Evolutionary conservation across 2,113 vertebrate species (phyloP).

Genomic region (Hylia prasina): DNA sequence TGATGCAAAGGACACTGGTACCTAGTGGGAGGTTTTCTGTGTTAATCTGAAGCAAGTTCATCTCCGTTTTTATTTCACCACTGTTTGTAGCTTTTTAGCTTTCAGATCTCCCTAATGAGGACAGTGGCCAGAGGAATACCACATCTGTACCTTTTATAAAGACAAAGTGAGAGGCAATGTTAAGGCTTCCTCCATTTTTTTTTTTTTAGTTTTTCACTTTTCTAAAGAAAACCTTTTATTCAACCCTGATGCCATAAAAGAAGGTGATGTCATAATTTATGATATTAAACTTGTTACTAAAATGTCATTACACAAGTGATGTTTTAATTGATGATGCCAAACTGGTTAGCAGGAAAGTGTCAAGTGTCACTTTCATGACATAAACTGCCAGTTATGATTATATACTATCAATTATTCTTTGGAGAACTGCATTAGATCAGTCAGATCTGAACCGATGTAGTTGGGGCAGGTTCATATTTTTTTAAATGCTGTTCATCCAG

Average conservation of each 20-base stretch:
- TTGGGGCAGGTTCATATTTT: conserved; percentile 66
- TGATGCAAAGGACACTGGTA: conserved; percentile 11
- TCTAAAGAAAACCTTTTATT: conserved; percentile 13
- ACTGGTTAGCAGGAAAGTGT: conserved; percentile 65
- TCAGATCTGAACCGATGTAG: conserved; percentile 52
- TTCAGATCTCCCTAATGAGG: neutral
- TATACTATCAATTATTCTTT: conserved; percentile 78
- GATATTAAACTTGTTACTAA: conserved; percentile 54
- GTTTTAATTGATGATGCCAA: conserved; percentile 74
- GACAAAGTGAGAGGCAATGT: neutral
- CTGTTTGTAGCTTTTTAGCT: neutral
- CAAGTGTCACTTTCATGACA: conserved; percentile 73
- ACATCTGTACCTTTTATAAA: neutral
- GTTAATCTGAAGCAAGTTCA: neutral
- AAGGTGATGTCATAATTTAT: conserved; percentile 72
- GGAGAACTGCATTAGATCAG: conserved; percentile 67
- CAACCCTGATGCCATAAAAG: conserved; percentile 46
- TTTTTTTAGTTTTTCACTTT: neutral
- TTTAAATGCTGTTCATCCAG: conserved; percentile 64
- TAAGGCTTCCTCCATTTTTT: neutral
- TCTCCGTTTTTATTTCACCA: neutral
- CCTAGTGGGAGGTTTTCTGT: neutral
- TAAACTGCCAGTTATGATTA: conserved; percentile 76
- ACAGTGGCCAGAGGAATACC: neutral
- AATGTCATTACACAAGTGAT: conserved; percentile 69